Conservation (phyloP, 2,113 vertebrate genomes). For the Chloroceryle aenea region DNA sequence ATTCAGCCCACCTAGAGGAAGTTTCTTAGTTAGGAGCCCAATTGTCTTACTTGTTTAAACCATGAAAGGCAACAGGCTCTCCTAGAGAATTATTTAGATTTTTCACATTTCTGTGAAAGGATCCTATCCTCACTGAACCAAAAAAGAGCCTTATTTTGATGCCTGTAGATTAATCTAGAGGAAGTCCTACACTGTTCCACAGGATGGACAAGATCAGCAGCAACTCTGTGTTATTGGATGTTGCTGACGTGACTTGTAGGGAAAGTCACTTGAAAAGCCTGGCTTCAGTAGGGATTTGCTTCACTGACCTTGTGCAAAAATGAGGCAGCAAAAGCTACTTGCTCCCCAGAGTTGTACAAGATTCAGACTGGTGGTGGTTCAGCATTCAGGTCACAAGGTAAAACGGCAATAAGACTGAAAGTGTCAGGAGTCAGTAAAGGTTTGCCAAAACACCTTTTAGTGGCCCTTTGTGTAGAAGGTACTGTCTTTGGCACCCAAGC, state of each 20-base stretch:
- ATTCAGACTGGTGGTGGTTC: not conserved
- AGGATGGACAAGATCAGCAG: not conserved
- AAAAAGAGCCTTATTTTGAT: not conserved
- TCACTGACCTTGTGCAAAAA: not conserved
- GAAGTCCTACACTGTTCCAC: not conserved
- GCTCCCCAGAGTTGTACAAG: not conserved
- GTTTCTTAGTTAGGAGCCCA: not conserved
- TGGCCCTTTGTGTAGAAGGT: not conserved
- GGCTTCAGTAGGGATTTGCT: not conserved
- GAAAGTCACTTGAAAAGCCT: not conserved
- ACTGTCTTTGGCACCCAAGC: not conserved
- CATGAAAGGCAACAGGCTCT: not conserved
- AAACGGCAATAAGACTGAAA: not conserved
- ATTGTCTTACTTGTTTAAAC: not conserved
- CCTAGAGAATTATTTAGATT: not conserved
- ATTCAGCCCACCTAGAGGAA: not conserved
- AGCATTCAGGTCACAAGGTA: not conserved
- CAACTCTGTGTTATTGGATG: not conserved
- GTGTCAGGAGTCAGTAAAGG: not conserved
- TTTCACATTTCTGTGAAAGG: not conserved
- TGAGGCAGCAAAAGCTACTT: not conserved
- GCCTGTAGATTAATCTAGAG: not conserved
- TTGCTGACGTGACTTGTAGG: not conserved
- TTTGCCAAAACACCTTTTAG: not conserved
- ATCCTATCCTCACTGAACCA: not conserved